These are phyloP conservation scores for Apostichopus parvimensis DNA, from an alignment of 35 echinoderm and acorn worm genomes.

Conservation along the genomic window DNA sequence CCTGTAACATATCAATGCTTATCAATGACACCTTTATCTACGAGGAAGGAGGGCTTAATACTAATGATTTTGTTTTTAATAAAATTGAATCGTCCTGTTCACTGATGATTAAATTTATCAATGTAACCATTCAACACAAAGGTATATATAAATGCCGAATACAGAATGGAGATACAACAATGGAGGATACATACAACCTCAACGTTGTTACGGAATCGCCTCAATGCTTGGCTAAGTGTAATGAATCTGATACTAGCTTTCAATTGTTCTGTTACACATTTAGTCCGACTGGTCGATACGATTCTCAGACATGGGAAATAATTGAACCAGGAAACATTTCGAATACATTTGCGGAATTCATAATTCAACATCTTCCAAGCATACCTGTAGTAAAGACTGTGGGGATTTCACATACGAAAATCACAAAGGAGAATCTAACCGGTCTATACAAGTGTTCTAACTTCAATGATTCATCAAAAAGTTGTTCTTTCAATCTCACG, in stretches of 20 bases:
- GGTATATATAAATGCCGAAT: not conserved
- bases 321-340: not conserved
- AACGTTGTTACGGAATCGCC: not conserved
- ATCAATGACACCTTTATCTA: not conserved
- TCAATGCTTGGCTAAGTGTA: not conserved
- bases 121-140: not conserved
- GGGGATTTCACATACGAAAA: not conserved
- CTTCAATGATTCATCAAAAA: too few species aligned
- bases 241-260: not conserved
- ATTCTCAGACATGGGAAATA: not conserved
- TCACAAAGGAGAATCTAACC: not conserved
- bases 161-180: too few species aligned
- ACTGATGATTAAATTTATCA: too few species aligned
- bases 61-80: too few species aligned
- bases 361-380: not conserved
- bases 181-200: not conserved
- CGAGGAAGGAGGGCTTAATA: not conserved
- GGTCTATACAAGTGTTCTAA: not conserved
- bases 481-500: too few species aligned
- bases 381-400: not conserved
- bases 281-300: not conserved
- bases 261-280: not conserved
- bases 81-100: too few species aligned
- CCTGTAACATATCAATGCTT: not conserved
- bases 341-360: not conserved